Evolutionary conservation across 1,140 invertebrate genomes (phyloP), one percentile per base, ranked within the genome.

Genomic region (Archegozetes longisetosus): DNA sequence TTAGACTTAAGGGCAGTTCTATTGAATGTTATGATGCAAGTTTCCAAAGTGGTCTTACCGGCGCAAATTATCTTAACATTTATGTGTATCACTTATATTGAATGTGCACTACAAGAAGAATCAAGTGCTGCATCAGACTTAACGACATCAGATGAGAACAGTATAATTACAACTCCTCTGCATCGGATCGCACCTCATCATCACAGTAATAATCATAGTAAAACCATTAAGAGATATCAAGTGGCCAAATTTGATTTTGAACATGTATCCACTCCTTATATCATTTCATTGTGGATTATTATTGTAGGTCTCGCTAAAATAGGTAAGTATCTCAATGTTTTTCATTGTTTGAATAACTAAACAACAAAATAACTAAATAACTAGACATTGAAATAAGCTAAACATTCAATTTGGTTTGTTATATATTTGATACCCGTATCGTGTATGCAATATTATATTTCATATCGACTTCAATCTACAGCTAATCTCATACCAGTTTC

Each of bases 301-400:
- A 69, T 81, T 26, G 78, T 79, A n/a, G 77, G 78, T 53, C 64
- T 81, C 14, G 77, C 79, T 28, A 81, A 81, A 73, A 74, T 81
- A 28, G 76, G 79, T 80, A 70, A 74, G 77, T 70, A 26, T 28
- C 28, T 2, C 22, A 54, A 54, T 54, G 17, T 22, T 54, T 20
- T 40, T 46, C 17, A 56, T 29, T 46, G 9, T 46, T n/a, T 56
- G 28, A 56, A 4, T 40, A 23, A 20, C 24, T 55, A 26, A 55
- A 55, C n/a, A n/a, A 25, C 25, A 55, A 23, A 25, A 26, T 22
- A 12, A 20, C 20, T 55, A 26, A 17, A 55, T 20, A 26, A 12
- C 17, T 20, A 46, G 20, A 23, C 53, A 12, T 28, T 1, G n/a
- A n/a, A n/a, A n/a, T n/a, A n/a, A n/a, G n/a, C n/a, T n/a, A n/a